These are phyloP conservation scores for Camponotus floridanus DNA, from an alignment of 1,140 invertebrate genomes.

Conservation along the genomic window DNA sequence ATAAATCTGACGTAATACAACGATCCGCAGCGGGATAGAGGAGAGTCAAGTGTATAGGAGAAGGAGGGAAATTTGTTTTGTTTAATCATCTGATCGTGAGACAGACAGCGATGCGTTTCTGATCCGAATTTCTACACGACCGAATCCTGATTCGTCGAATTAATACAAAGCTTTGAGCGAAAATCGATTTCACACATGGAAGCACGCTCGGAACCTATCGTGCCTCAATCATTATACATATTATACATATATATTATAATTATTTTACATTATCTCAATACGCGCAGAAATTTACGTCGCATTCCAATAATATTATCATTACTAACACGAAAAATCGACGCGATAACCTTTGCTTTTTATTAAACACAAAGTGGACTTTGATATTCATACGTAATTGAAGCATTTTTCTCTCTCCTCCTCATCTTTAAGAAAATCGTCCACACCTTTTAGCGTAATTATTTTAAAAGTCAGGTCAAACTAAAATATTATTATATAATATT, in stretches of 20 bases:
- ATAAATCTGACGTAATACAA: constrained; percentile 75
- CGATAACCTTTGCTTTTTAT: constrained; percentile 23
- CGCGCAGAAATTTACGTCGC: background rate
- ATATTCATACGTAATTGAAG: background rate
- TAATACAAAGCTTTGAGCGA: constrained; percentile 1
- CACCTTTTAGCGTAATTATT: background rate
- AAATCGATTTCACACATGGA: constrained; percentile 48
- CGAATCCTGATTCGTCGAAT: constrained; percentile 13
- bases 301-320: background rate
- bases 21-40: constrained; percentile 31
- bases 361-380: background rate
- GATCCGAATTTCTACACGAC: constrained; percentile 28
- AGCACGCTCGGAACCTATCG: background rate
- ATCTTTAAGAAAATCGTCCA: background rate
- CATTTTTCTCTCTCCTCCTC: too few relatives aligned
- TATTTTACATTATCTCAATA: background rate
- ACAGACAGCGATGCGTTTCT: background rate
- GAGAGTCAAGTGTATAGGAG: constrained; percentile 6
- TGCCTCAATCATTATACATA: background rate
- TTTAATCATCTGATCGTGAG: background rate
- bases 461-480: background rate
- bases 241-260: constrained; percentile 1
- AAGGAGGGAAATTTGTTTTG: constrained; percentile 17
- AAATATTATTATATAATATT: too few relatives aligned
- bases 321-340: background rate